Conservation (phyloP, 1,140 invertebrate species). For the Bombus fervidus region DNA sequence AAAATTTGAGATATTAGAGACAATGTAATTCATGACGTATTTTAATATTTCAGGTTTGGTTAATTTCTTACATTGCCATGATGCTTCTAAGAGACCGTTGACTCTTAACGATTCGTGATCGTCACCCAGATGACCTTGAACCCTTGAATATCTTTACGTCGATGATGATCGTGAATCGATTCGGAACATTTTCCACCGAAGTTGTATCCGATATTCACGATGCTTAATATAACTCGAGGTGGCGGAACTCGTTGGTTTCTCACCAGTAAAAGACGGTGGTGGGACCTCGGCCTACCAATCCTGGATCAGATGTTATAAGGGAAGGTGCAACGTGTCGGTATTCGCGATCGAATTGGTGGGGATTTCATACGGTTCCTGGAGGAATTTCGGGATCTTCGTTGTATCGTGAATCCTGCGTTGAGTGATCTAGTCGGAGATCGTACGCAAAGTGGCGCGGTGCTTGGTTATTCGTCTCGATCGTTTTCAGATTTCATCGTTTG, state of each 20-base stretch:
- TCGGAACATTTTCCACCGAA: conserved; percentile 50
- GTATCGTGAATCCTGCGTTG: conserved; percentile 43
- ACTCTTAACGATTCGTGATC: background rate
- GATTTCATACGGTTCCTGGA: conserved; percentile 66
- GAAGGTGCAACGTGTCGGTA: conserved; percentile 56
- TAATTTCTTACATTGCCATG: background rate
- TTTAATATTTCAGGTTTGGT: background rate
- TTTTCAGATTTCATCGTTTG: background rate
- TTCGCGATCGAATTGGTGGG: conserved; percentile 41
- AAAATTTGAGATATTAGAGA: background rate
- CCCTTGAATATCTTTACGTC: background rate
- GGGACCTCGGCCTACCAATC: conserved; percentile 68
- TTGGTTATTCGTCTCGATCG: background rate
- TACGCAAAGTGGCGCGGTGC: conserved; percentile 52
- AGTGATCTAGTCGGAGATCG: conserved; percentile 57
- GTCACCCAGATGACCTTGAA: conserved; percentile 24
- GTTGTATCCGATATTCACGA: conserved; percentile 46
- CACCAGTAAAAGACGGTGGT: conserved; percentile 56
- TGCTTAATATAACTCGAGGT: conserved; percentile 74
- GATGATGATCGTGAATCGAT: conserved; percentile 27
- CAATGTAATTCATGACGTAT: too few relatives aligned
- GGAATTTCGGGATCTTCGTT: conserved; percentile 69
- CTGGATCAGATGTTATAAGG: conserved; percentile 60
- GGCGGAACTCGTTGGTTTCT: conserved; percentile 53
- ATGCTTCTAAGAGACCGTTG: background rate